A percentile compares a stretch with the other conserved stretches of the same genome.
Conservation (phyloP, 2,888 invertebrate species). For the Lucinisca nassula region DNA sequence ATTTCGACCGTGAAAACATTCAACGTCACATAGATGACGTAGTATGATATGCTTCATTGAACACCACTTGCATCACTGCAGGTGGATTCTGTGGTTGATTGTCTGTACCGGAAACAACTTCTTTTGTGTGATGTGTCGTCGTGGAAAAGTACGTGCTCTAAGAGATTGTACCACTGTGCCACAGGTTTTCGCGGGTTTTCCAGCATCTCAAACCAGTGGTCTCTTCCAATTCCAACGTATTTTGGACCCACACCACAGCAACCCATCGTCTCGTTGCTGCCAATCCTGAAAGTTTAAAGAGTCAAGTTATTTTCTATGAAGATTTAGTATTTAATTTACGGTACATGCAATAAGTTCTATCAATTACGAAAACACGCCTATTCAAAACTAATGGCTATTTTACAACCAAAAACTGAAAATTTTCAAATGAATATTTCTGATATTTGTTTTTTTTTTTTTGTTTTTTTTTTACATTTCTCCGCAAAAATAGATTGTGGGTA, state of each 20-base stretch:
- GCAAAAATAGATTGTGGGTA: too few species aligned
- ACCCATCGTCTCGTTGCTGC: constrained; percentile 95
- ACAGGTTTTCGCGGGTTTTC: constrained; percentile 95
- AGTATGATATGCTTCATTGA: neutral
- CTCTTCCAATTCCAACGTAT: constrained; percentile 93
- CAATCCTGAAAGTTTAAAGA: constrained; percentile 94
- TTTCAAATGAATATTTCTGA: too few species aligned
- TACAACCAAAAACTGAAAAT: too few species aligned
- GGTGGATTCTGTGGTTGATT: constrained; percentile 81
- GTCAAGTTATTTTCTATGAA: too few species aligned
- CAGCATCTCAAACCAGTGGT: constrained; percentile 95
- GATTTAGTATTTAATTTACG: too few species aligned
- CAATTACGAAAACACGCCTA: too few species aligned
- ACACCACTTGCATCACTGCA: constrained; percentile 51
- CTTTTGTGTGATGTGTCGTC: constrained; percentile 74
- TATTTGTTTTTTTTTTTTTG: too few species aligned
- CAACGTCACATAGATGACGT: too few species aligned
- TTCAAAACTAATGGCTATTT: too few species aligned
- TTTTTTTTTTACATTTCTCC: too few species aligned
- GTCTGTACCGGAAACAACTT: constrained; percentile 78
- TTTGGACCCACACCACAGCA: constrained; percentile 93
- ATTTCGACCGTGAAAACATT: too few species aligned
- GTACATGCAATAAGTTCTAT: too few species aligned
- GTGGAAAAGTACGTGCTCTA: constrained; percentile 90
- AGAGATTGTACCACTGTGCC: constrained; percentile 94